A percentile compares a stretch with the other conserved stretches of the same genome.
Evolutionary conservation across 2,797 vertebrate species (phyloP).

Genomic region (Dermochelys coriacea): DNA sequence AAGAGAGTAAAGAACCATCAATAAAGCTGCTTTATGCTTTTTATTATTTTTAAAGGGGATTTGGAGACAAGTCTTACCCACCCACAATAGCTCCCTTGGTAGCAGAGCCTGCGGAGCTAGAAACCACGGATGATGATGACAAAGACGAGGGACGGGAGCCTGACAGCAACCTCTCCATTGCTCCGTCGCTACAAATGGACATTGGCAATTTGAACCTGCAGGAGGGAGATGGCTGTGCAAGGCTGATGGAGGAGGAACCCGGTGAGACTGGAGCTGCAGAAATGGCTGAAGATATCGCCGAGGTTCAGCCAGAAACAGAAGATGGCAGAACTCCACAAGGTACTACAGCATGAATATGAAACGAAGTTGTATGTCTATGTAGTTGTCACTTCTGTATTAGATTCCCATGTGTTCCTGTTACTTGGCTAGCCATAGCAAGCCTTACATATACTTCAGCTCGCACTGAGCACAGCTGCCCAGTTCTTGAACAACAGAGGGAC

Average conservation of each 20-base stretch:
- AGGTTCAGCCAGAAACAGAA: constrained; percentile 65
- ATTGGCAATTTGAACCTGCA: constrained; percentile 61
- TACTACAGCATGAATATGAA: constrained; percentile 47
- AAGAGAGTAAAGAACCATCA: neutral
- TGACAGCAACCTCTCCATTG: constrained; percentile 10
- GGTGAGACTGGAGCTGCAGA: constrained; percentile 27
- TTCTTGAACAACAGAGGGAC: neutral
- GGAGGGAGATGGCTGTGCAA: constrained; percentile 14
- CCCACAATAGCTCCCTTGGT: constrained; percentile 84
- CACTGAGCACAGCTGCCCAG: neutral
- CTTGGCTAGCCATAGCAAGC: neutral
- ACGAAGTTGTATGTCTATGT: rapidly evolving
- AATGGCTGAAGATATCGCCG: constrained; percentile 31
- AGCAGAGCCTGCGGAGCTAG: constrained; percentile 58
- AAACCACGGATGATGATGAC: constrained; percentile 34
- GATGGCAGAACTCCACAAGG: constrained; percentile 89
- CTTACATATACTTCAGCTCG: neutral
- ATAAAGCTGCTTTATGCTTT: constrained; percentile 33
- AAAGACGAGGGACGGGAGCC: constrained; percentile 40
- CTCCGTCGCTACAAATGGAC: constrained; percentile 10
- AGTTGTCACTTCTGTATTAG: rapidly evolving
- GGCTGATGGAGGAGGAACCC: neutral
- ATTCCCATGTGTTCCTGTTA: neutral
- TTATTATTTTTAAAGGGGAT: constrained; percentile 83
- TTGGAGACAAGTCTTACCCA: constrained; percentile 91